Evolutionary conservation across 53 echinoderm and acorn worm species (phyloP).

Genomic region (Stichopus horrens): DNA sequence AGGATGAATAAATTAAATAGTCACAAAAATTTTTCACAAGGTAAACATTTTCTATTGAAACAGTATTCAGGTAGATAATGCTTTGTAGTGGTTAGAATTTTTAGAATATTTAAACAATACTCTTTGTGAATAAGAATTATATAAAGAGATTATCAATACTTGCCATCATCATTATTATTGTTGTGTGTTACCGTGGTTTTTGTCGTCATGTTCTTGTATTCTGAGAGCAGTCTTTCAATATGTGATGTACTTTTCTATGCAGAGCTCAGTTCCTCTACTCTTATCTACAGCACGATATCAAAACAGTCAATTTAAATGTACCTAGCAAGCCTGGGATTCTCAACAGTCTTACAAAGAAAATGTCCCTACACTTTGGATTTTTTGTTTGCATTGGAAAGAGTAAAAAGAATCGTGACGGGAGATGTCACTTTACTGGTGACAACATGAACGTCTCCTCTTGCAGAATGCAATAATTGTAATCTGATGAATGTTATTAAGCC

Average conservation of each 20-base stretch:
- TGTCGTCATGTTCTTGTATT: slow-evolving; percentile 35
- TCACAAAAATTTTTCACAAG: slow-evolving; percentile 6
- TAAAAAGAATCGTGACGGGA: too few relatives aligned
- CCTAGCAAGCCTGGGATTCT: too few relatives aligned
- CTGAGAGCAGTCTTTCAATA: slow-evolving; percentile 37
- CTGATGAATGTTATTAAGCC: not conserved
- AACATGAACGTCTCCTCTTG: too few relatives aligned
- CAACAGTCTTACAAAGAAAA: too few relatives aligned
- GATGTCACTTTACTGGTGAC: too few relatives aligned
- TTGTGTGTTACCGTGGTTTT: slow-evolving; percentile 8
- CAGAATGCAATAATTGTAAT: not conserved
- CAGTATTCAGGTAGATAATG: slow-evolving; percentile 41
- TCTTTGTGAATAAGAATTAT: slow-evolving; percentile 40
- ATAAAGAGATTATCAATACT: slow-evolving; percentile 35
- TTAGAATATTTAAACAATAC: slow-evolving; percentile 25
- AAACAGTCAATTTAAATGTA: too few relatives aligned
- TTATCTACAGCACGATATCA: too few relatives aligned
- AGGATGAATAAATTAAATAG: not conserved
- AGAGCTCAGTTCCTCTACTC: not conserved
- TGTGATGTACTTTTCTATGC: slow-evolving; percentile 39
- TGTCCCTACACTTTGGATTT: too few relatives aligned
- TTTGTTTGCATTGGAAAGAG: too few relatives aligned
- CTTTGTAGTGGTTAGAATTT: not conserved
- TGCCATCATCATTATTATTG: slow-evolving; percentile 1
- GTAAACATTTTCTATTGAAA: slow-evolving; percentile 15